Percentiles rank a stretch among this genome's conserved stretches.
Conservation (phyloP, 2,797 vertebrate species). For the Tragopan temminckii region DNA sequence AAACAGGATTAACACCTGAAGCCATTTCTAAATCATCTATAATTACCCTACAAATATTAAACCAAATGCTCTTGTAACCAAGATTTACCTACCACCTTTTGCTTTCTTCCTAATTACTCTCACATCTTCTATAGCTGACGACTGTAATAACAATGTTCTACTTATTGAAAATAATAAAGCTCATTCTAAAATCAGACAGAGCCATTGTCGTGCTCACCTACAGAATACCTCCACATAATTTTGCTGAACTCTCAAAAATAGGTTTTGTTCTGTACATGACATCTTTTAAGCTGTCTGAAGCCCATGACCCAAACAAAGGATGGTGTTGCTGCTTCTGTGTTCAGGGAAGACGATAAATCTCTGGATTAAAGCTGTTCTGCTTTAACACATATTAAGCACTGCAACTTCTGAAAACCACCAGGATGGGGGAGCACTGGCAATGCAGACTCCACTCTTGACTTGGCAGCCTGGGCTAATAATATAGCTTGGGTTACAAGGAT, state of each 20-base stretch:
- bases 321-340: neutral
- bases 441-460: rapidly evolving
- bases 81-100: neutral
- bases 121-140: neutral
- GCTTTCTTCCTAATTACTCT: neutral
- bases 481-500: neutral
- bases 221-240: neutral
- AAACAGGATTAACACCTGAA: neutral
- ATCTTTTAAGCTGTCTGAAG: neutral
- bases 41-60: neutral
- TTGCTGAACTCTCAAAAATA: neutral
- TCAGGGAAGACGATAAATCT: neutral
- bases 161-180: neutral
- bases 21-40: neutral
- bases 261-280: neutral
- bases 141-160: neutral
- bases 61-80: neutral
- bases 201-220: neutral
- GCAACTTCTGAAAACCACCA: neutral
- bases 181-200: neutral
- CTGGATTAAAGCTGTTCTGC: neutral
- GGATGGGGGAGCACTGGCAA: neutral
- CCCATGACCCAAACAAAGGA: neutral
- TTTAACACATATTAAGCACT: neutral
- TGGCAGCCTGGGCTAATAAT: neutral